These are phyloP conservation scores for Argopecten irradians DNA, from an alignment of 1,140 invertebrate species.

Conservation along the genomic window DNA sequence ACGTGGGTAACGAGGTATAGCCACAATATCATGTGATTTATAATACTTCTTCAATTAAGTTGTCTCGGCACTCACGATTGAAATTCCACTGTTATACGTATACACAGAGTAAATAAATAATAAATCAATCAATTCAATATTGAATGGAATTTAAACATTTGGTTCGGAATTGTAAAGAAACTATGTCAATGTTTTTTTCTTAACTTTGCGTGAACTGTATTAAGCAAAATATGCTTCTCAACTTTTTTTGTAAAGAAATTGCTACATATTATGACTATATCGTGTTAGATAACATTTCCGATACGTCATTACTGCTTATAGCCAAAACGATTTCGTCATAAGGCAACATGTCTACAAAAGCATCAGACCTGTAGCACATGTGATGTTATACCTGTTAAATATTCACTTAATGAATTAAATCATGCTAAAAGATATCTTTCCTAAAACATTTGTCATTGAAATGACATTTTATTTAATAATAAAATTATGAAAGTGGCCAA, in stretches of 20 bases:
- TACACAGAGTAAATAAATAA: slow-evolving; percentile 2
- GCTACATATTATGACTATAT: not conserved
- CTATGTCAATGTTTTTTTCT: not conserved
- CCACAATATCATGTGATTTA: not conserved
- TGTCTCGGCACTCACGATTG: not conserved
- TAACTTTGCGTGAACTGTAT: not conserved
- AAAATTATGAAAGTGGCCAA: no score
- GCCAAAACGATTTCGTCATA: not conserved
- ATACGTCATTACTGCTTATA: not conserved
- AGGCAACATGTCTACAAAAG: not conserved
- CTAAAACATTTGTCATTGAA: no score
- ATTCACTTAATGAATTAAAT: no score
- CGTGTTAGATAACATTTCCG: not conserved
- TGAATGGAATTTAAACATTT: not conserved
- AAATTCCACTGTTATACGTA: not conserved
- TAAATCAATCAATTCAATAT: not conserved
- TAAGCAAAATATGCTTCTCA: not conserved
- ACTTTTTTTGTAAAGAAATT: not conserved
- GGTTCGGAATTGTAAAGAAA: not conserved
- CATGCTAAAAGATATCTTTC: no score
- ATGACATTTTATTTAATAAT: no score
- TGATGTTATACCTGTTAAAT: no score
- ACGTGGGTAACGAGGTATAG: not conserved
- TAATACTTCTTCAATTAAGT: slow-evolving; percentile 8
- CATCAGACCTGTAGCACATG: no score